Conservation (phyloP, 2,888 invertebrate genomes). For the Thera obeliscata region DNA sequence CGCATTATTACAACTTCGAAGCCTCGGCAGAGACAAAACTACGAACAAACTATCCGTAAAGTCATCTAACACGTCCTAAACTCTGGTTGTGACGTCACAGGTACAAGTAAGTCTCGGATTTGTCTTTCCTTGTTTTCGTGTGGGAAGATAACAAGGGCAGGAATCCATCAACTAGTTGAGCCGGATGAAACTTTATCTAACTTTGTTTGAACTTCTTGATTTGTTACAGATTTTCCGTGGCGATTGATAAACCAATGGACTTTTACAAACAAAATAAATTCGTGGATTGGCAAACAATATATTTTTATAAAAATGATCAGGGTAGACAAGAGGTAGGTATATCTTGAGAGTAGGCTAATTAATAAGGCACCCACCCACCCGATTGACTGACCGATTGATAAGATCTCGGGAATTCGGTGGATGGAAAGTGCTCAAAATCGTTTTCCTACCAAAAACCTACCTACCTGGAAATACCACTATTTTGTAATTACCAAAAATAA, state of each 20-base stretch:
- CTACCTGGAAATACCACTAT: no score
- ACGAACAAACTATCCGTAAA: slow-evolving; percentile 49
- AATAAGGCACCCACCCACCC: no score
- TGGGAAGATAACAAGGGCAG: slow-evolving; percentile 16
- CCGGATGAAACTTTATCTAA: slow-evolving; percentile 13
- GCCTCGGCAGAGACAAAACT: slow-evolving; percentile 40
- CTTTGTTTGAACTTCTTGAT: slow-evolving; percentile 1
- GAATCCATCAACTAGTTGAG: slow-evolving; percentile 23
- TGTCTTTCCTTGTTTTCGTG: slow-evolving; percentile 28
- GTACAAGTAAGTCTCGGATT: slow-evolving; percentile 32
- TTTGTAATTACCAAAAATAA: no score
- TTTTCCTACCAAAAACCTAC: no score
- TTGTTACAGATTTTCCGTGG: background rate
- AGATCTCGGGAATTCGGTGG: no score
- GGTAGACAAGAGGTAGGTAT: no score
- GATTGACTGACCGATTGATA: no score
- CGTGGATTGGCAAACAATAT: background rate
- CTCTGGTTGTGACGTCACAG: slow-evolving; percentile 40
- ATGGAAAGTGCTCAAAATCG: no score
- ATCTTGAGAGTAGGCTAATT: no score
- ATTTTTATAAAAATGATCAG: no score
- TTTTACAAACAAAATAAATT: background rate
- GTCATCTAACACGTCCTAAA: slow-evolving; percentile 48
- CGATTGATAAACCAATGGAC: background rate
- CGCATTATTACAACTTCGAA: slow-evolving; percentile 35